These are phyloP conservation scores for Trematomus loennbergii DNA, from an alignment of 2,113 vertebrate species.

Conservation along the genomic window DNA sequence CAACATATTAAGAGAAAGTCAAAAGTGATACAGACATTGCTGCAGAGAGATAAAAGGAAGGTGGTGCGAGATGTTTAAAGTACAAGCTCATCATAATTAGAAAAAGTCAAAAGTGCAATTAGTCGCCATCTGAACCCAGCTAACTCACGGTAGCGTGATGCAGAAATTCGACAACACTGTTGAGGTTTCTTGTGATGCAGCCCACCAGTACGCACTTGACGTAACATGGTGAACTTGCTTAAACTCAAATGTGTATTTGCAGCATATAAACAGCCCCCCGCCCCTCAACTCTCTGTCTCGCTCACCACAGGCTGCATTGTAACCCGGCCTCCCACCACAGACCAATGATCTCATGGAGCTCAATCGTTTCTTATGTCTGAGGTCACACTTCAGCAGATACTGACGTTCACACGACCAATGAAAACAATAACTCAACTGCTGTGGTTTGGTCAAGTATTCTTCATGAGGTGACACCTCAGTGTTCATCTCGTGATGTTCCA, in stretches of 20 bases:
- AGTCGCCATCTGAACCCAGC: no score
- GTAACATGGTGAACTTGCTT: constrained; percentile 11
- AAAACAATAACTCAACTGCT: neutral
- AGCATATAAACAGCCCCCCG: neutral
- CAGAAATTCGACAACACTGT: neutral
- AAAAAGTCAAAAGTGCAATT: neutral
- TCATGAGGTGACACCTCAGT: no score
- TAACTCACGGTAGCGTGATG: neutral
- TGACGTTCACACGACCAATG: neutral
- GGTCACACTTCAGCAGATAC: constrained; percentile 29
- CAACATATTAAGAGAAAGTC: no score
- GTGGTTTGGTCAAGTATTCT: no score
- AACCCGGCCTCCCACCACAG: constrained; percentile 21
- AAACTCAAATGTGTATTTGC: constrained; percentile 10
- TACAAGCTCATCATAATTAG: no score
- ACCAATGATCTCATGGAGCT: constrained; percentile 31
- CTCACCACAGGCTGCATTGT: constrained; percentile 2
- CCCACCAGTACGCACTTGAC: neutral
- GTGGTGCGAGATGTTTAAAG: neutral
- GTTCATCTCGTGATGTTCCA: neutral
- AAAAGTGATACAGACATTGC: neutral
- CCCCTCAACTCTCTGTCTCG: neutral
- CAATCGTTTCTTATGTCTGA: constrained; percentile 5
- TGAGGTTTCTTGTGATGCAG: neutral
- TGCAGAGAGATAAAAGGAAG: neutral